Base-by-base conservation (phyloP, 2,113 vertebrate species). In the Merops nubicus region DNA sequence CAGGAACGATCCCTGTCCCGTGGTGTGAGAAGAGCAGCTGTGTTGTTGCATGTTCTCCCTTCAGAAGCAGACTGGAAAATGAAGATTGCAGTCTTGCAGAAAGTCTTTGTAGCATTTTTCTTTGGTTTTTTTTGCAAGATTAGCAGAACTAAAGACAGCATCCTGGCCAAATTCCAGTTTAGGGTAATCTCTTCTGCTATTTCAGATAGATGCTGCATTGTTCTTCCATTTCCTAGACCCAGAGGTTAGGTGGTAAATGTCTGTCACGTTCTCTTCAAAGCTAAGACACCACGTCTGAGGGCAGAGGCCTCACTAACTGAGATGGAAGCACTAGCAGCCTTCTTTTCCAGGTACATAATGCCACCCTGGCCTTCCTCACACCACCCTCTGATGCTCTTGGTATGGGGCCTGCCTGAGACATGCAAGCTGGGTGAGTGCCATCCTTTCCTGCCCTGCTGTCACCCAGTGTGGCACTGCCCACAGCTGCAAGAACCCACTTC, bases 121-220 rank as follows among this genome's bases (percentile, higher is more conserved):
- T n/a, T 23, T 36, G 21, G 25, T 16, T 67, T 74, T 28, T 84
- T 88, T 43, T 65, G 26, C 68, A 93, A 93, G 82, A 88, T 60
- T 91, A 91, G 59, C 72, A 89, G 62, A 89, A 92, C 75, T 74
- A 50, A 83, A 81, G 88, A 36, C 51, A 88, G 63, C 17, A 50
- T 62, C 48, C 85, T 93, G 93, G 89, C 47, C 57, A 48, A 87
- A 43, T 48, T 95, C 75, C 92, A 90, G 33, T 54, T 64, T 67
- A 90, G 82, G 59, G 33, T 85, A 91, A 95, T 96, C 54, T 81
- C 64, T 89, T 84, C 82, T 91, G 60, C 86, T 94, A 45, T 82
- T 94, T 91, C 76, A 79, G 75, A 88, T 91, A 78, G 50, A 90
- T n/a, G 34, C 38, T 84, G 72, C 50, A 78, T 85, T 89, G 74